A percentile compares a stretch with the other conserved stretches of the same genome.
These are phyloP conservation scores for Kuschelorhynchus macadamiae DNA, from an alignment of 2,888 invertebrate genomes.

Conservation along the genomic window DNA sequence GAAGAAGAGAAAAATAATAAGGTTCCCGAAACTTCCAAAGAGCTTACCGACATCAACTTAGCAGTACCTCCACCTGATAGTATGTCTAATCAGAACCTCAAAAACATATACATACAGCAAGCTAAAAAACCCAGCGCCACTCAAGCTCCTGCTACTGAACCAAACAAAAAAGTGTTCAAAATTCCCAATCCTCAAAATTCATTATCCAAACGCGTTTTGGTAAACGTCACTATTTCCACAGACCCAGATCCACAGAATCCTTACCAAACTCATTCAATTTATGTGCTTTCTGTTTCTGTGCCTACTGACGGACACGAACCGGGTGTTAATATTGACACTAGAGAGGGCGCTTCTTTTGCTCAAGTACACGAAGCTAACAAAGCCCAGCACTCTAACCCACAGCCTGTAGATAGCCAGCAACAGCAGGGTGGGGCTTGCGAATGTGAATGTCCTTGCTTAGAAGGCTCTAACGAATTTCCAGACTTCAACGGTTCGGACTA, in stretches of 20 bases:
- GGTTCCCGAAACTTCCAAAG: constrained; percentile 58
- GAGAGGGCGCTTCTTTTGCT: constrained; percentile 43
- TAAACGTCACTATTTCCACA: constrained; percentile 86
- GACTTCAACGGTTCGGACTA: constrained; percentile 55
- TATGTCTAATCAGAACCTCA: constrained; percentile 30
- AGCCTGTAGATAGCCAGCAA: constrained; percentile 17
- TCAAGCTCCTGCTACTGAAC: constrained; percentile 34
- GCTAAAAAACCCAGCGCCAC: constrained; percentile 54
- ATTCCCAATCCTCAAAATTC: constrained; percentile 58
- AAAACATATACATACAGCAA: constrained; percentile 56
- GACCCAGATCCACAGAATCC: constrained; percentile 73
- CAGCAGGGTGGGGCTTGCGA: constrained; percentile 77
- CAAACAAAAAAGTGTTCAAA: constrained; percentile 63
- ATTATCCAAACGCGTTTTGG: constrained; percentile 76
- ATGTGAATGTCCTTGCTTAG: constrained; percentile 81
- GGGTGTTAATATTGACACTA: constrained; percentile 70
- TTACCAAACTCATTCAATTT: constrained; percentile 76
- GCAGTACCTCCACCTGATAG: constrained; percentile 35
- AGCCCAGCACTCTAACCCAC: constrained; percentile 19
- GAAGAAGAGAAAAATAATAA: constrained; percentile 26
- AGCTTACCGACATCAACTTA: constrained; percentile 63
- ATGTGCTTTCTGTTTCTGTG: constrained; percentile 85
- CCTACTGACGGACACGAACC: constrained; percentile 77
- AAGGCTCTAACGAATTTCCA: constrained; percentile 65
- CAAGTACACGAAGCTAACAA: constrained; percentile 46